Conservation (phyloP, 1,140 invertebrate genomes). For the Drosophila pseudoobscura region DNA sequence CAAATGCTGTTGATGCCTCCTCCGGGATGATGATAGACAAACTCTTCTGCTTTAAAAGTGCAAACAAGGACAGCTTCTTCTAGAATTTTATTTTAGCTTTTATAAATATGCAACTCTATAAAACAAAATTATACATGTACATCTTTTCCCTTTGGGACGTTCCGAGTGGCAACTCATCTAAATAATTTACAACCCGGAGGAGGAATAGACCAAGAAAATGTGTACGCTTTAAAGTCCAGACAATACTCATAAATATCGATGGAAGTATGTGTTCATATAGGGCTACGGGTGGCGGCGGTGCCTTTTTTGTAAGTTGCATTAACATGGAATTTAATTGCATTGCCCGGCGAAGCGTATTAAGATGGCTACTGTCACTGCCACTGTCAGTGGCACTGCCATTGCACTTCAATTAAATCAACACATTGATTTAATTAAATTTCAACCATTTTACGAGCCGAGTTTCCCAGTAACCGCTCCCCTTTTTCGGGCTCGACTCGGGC, state of each 20-base stretch:
- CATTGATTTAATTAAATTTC: constrained; percentile 78
- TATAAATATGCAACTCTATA: no score
- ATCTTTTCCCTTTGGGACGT: neutral
- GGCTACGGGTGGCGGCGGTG: neutral
- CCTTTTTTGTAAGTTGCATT: constrained; percentile 13
- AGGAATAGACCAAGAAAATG: neutral
- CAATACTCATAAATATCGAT: neutral
- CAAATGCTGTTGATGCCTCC: neutral
- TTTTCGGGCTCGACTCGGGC: constrained; percentile 1
- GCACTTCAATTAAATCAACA: constrained; percentile 72
- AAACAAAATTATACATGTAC: neutral
- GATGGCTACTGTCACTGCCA: constrained; percentile 41
- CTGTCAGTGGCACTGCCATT: constrained; percentile 2
- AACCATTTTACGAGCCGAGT: constrained; percentile 15
- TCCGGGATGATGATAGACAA: no score
- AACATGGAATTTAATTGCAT: constrained; percentile 54
- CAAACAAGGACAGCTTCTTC: no score
- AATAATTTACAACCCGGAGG: constrained; percentile 10
- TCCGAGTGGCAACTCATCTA: neutral
- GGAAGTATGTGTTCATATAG: neutral
- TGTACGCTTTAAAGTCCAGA: neutral
- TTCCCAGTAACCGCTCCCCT: neutral
- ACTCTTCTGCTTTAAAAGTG: no score
- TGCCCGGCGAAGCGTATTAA: constrained; percentile 22
- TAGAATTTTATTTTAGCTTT: no score